Evolutionary conservation across 2,888 invertebrate species (phyloP).

Genomic region (Micropterix aruncella): DNA sequence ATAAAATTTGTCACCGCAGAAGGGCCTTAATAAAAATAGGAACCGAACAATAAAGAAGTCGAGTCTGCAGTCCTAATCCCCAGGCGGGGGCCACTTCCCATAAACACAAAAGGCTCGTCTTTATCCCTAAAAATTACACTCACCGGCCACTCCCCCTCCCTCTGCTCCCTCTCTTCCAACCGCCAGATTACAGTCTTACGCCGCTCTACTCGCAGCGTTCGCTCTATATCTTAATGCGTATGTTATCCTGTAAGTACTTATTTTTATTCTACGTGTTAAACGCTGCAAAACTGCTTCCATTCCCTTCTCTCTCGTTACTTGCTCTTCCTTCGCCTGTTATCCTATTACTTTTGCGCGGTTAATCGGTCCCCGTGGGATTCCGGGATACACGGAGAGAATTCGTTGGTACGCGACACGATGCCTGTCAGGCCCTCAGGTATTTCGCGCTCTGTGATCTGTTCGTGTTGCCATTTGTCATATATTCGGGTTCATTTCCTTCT

Average conservation of each 20-base stretch:
- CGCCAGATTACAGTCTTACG: neutral
- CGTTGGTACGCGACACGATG: no score
- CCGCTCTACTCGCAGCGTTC: no score
- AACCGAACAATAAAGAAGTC: neutral
- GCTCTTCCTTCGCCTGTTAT: slow-evolving; percentile 33
- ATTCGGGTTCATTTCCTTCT: no score
- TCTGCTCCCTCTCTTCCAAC: neutral
- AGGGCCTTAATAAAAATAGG: neutral
- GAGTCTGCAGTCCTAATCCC: neutral
- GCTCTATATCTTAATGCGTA: neutral
- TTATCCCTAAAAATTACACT: neutral
- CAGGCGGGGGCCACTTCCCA: neutral
- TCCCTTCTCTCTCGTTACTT: no score
- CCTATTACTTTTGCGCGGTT: slow-evolving; percentile 38
- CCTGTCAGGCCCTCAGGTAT: no score
- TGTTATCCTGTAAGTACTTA: neutral
- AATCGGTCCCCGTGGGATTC: slow-evolving; percentile 24
- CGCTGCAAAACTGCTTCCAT: neutral
- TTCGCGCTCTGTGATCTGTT: neutral
- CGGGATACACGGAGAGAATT: neutral
- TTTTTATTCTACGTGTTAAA: neutral
- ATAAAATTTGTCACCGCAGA: neutral
- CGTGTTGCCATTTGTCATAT: no score
- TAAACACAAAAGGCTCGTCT: neutral
- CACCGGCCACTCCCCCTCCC: neutral